phyloP scores from a whole-genome alignment of 2,113 vertebrate species.

The Actinemys pallida region DNA sequence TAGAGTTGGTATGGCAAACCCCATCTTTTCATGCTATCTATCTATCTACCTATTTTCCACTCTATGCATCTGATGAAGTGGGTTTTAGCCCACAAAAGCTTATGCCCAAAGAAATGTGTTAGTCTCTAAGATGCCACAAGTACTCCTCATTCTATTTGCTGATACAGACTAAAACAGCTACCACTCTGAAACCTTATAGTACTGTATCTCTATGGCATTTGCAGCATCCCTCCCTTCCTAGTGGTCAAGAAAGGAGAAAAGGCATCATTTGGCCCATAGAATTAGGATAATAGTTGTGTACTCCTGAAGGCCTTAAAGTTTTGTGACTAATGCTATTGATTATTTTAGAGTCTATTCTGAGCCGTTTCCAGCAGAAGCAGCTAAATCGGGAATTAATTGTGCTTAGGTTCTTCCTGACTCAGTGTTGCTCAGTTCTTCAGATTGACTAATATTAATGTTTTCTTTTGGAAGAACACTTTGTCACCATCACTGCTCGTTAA shows the following conservation, averaged over 20 bases:
- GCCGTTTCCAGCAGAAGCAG: neutral
- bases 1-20: no score
- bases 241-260: neutral
- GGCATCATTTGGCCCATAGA: neutral
- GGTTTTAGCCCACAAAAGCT: no score
- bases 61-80: no score
- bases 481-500: neutral
- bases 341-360: neutral
- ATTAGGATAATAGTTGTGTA: neutral
- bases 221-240: slow-evolving; percentile 24
- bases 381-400: neutral
- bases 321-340: neutral
- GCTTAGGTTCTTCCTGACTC: neutral
- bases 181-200: neutral
- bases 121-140: no score
- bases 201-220: neutral
- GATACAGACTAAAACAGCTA: no score
- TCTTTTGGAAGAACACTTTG: neutral
- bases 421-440: neutral
- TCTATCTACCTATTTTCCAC: no score
- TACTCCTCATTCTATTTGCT: no score
- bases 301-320: neutral
- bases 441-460: neutral
- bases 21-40: no score
- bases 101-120: no score